These are phyloP conservation scores for Seriola quinqueradiata DNA, from an alignment of 2,113 vertebrate species.

Conservation along the genomic window DNA sequence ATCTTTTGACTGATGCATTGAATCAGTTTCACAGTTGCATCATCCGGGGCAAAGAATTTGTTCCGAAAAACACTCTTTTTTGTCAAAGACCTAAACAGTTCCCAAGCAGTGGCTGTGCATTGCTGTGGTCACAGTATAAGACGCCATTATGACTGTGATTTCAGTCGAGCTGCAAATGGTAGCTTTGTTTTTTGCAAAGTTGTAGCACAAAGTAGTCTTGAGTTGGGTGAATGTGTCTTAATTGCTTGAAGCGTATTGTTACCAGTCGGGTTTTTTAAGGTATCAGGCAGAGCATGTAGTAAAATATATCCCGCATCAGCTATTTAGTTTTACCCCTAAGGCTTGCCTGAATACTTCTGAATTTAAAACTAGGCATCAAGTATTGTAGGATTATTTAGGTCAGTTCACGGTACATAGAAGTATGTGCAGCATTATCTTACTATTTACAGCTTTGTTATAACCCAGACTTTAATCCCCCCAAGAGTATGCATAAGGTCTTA, in stretches of 20 bases:
- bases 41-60: background rate
- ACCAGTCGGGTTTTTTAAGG: background rate
- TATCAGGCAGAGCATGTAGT: background rate
- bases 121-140: background rate
- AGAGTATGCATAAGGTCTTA: background rate
- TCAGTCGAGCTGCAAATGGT: background rate
- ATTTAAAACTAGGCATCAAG: background rate
- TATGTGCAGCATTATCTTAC: background rate
- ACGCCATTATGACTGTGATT: background rate
- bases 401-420: background rate
- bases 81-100: background rate
- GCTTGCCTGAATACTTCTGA: background rate
- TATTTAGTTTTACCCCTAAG: background rate
- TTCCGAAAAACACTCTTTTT: background rate
- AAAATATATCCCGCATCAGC: background rate
- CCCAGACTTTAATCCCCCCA: background rate
- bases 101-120: background rate
- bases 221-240: background rate
- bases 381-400: background rate
- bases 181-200: background rate
- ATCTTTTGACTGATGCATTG: background rate
- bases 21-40: constrained; percentile 13
- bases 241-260: background rate
- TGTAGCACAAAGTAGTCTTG: background rate
- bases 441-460: background rate